Conservation (phyloP, 2,797 vertebrate genomes). For the Numenius phaeopus region DNA sequence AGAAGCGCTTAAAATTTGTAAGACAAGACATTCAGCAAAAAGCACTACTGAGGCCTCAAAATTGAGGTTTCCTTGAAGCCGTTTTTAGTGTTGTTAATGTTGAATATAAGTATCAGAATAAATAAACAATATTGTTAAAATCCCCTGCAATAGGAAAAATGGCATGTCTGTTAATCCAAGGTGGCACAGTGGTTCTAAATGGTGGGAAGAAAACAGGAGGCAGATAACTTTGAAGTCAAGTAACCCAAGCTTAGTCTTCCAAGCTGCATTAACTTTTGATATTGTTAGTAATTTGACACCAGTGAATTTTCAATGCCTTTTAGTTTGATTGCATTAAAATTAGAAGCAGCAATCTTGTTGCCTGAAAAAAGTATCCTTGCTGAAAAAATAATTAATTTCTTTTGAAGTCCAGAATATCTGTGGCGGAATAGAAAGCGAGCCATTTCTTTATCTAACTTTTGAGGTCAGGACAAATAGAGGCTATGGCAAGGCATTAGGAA, state of each 20-base stretch:
- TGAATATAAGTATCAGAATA: not conserved
- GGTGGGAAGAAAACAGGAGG: not conserved
- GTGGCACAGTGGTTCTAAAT: not conserved
- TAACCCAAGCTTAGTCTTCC: not conserved
- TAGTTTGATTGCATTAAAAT: not conserved
- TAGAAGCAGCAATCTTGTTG: not conserved
- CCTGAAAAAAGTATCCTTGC: not conserved
- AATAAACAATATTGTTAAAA: not conserved
- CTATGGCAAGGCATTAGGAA: slow-evolving; percentile 48
- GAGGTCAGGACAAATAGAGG: slow-evolving; percentile 66
- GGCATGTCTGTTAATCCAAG: not conserved
- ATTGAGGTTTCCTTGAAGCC: not conserved
- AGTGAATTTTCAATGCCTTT: not conserved
- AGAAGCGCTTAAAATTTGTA: not conserved
- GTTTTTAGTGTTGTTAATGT: not conserved
- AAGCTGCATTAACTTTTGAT: not conserved
- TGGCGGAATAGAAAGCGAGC: not conserved
- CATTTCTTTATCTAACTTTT: slow-evolving; percentile 54
- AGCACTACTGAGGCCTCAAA: not conserved
- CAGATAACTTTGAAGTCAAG: not conserved
- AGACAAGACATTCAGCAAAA: not conserved
- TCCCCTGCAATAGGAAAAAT: not conserved
- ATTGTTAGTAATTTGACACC: not conserved
- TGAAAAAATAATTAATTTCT: slow-evolving; percentile 14
- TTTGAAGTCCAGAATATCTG: slow-evolving; percentile 36